phyloP scores from a whole-genome alignment of 2,797 vertebrate species.

The Sitta carolinensis region DNA sequence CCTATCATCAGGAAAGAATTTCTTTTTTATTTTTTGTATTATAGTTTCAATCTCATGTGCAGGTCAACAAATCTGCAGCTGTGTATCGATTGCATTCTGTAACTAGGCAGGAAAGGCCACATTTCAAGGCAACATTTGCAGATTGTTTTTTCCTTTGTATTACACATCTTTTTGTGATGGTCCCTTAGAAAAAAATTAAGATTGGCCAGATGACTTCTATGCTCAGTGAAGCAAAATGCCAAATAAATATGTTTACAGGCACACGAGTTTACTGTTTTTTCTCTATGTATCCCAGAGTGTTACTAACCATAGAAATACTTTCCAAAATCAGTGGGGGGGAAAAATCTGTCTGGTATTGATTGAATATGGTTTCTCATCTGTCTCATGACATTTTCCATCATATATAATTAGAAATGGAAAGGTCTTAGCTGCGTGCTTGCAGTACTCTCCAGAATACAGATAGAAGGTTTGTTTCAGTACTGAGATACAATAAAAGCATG shows the following conservation, averaged over 20 bases:
- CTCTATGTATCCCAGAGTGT: conserved; percentile 37
- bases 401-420: conserved; percentile 64
- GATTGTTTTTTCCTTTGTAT: conserved; percentile 66
- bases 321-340: conserved; percentile 20
- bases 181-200: conserved; percentile 61
- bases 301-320: conserved; percentile 37
- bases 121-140: conserved; percentile 70
- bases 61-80: conserved; percentile 75
- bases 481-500: background rate
- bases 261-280: conserved; percentile 52
- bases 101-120: conserved; percentile 67
- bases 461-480: background rate
- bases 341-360: conserved; percentile 53
- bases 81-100: conserved; percentile 67
- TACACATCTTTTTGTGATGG: conserved; percentile 49
- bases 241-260: conserved; percentile 63
- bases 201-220: conserved; percentile 58
- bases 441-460: conserved; percentile 35
- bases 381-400: conserved; percentile 54
- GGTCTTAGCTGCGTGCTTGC: conserved; percentile 22
- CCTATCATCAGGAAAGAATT: conserved; percentile 61
- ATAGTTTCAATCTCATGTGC: conserved; percentile 60
- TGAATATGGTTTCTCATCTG: conserved; percentile 49
- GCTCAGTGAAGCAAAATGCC: conserved; percentile 69
- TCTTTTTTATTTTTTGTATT: conserved; percentile 35